Evolutionary conservation across 2,888 invertebrate genomes (phyloP).

Genomic region (Bombylius discolor): DNA sequence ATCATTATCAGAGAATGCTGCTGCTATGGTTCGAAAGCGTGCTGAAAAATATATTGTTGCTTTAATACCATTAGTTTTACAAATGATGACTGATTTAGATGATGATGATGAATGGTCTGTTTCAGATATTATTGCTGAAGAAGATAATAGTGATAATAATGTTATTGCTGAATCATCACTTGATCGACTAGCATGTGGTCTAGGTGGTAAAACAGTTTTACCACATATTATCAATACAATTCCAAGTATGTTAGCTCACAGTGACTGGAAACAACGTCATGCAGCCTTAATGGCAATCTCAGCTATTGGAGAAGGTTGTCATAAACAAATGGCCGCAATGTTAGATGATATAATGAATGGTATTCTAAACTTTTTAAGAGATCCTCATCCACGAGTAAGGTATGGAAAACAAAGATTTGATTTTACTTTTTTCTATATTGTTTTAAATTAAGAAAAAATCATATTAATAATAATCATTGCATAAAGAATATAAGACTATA

Average conservation of each 20-base stretch:
- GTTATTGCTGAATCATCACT: slow-evolving; percentile 93
- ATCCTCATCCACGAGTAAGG: slow-evolving; percentile 43
- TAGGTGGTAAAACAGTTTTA: slow-evolving; percentile 84
- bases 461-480: too few species aligned
- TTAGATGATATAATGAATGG: slow-evolving; percentile 87
- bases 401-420: background rate
- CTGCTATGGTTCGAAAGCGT: slow-evolving; percentile 91
- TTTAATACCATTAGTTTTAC: slow-evolving; percentile 71
- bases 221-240: slow-evolving; percentile 76
- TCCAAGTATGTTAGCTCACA: slow-evolving; percentile 71
- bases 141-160: slow-evolving; percentile 89
- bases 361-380: slow-evolving; percentile 71
- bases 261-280: slow-evolving; percentile 81
- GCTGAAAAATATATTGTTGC: slow-evolving; percentile 70
- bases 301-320: slow-evolving; percentile 96
- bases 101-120: slow-evolving; percentile 83
- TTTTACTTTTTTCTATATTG: background rate
- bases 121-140: slow-evolving; percentile 77
- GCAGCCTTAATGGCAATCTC: slow-evolving; percentile 98
- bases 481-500: background rate
- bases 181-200: slow-evolving; percentile 92
- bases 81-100: slow-evolving; percentile 91
- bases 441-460: background rate
- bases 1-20: slow-evolving; percentile 75
- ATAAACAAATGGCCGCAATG: slow-evolving; percentile 94